Percentiles rank a stretch among this genome's conserved stretches.
Conservation (phyloP, 2,113 vertebrate genomes). For the Tenebrosternarchus preto region DNA sequence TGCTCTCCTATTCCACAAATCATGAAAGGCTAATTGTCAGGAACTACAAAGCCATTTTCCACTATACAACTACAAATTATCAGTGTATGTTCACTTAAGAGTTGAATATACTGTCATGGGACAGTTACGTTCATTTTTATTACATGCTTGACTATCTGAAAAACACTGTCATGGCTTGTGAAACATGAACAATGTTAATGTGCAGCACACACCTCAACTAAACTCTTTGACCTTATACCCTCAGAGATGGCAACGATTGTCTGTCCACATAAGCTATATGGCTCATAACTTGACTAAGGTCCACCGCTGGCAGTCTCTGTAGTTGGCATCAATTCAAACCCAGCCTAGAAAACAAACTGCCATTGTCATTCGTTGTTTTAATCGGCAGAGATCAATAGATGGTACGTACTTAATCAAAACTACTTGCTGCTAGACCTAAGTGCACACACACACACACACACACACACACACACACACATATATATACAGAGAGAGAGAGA, state of each 20-base stretch:
- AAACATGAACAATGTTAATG: neutral
- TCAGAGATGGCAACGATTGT: neutral
- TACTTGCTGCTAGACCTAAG: neutral
- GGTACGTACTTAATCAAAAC: slow-evolving; percentile 56
- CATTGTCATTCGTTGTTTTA: slow-evolving; percentile 60
- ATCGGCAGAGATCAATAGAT: slow-evolving; percentile 61
- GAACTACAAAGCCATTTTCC: slow-evolving; percentile 6
- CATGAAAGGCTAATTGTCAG: neutral
- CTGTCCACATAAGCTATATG: neutral
- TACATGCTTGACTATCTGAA: neutral
- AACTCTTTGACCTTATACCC: neutral
- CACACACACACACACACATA: too few relatives aligned
- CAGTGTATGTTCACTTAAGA: neutral
- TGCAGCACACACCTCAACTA: neutral
- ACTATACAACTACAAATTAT: slow-evolving; percentile 6
- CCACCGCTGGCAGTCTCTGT: slow-evolving; percentile 27
- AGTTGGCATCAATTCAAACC: slow-evolving; percentile 37
- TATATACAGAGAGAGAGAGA: too few relatives aligned
- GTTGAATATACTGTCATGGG: slow-evolving; percentile 1
- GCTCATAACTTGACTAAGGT: neutral
- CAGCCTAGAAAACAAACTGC: slow-evolving; percentile 53
- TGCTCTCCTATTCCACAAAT: slow-evolving; percentile 2
- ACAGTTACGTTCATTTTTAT: slow-evolving; percentile 7
- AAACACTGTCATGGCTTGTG: neutral
- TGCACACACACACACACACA: neutral